Conservation (phyloP, 2,797 vertebrate species). For the Gymnocypris eckloni region DNA sequence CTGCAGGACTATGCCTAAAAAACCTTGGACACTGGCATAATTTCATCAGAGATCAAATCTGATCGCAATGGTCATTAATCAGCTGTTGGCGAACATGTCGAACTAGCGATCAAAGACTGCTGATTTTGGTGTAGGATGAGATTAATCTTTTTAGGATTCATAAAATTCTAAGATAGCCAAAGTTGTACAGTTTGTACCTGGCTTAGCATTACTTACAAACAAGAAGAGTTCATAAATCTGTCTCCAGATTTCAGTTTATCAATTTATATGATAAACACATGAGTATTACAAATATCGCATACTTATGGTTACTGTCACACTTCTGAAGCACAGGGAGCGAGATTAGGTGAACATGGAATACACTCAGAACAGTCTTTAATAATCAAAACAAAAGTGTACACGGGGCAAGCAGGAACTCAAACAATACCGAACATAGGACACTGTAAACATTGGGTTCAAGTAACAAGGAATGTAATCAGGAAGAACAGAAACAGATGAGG, state of each 20-base stretch:
- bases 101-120: background rate
- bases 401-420: no score
- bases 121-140: background rate
- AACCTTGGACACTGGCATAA: background rate
- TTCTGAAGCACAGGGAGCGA: no score
- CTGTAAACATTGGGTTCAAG: no score
- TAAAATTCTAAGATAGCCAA: background rate
- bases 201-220: background rate
- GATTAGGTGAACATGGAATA: no score
- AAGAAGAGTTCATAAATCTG: background rate
- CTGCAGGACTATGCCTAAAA: background rate
- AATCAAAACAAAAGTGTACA: no score
- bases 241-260: background rate
- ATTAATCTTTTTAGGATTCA: background rate
- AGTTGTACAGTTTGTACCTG: background rate
- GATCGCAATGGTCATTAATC: background rate
- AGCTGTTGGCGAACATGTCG: background rate
- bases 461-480: no score
- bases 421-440: no score
- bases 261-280: background rate
- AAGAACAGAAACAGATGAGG: no score
- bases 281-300: background rate
- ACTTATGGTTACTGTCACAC: background rate
- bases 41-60: background rate
- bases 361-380: no score